Evolutionary conservation across 2,113 vertebrate species (phyloP).

Genomic region (Formicarius rufipectus): DNA sequence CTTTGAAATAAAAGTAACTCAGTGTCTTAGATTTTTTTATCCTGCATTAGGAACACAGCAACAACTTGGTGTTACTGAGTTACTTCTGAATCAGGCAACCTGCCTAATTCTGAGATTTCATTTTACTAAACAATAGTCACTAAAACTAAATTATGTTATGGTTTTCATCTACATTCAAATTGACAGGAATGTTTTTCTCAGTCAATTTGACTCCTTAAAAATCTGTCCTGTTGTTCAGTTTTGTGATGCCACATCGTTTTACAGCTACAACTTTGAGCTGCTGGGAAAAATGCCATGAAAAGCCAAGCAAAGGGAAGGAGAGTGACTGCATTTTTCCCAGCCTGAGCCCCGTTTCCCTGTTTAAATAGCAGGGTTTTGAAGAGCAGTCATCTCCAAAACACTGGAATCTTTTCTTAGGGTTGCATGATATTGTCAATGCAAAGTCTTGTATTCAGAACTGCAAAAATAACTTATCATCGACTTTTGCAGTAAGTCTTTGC

Average conservation of each 20-base stretch:
- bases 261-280: not conserved
- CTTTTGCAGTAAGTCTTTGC: not conserved
- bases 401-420: not conserved
- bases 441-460: not conserved
- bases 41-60: not conserved
- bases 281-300: not conserved
- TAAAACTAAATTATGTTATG: not conserved
- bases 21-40: not conserved
- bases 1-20: not conserved
- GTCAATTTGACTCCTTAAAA: not conserved
- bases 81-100: not conserved
- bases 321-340: not conserved
- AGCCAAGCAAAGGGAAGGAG: not conserved
- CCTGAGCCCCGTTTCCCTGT: not conserved
- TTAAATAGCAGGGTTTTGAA: not conserved
- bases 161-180: not conserved
- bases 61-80: not conserved
- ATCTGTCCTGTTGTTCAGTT: not conserved
- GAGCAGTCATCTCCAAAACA: not conserved
- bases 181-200: not conserved
- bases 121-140: not conserved
- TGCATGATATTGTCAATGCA: not conserved
- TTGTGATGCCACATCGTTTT: not conserved
- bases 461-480: accelerated
- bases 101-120: not conserved